phyloP scores from a whole-genome alignment of 2,113 vertebrate genomes.

The Penelope pileata region DNA sequence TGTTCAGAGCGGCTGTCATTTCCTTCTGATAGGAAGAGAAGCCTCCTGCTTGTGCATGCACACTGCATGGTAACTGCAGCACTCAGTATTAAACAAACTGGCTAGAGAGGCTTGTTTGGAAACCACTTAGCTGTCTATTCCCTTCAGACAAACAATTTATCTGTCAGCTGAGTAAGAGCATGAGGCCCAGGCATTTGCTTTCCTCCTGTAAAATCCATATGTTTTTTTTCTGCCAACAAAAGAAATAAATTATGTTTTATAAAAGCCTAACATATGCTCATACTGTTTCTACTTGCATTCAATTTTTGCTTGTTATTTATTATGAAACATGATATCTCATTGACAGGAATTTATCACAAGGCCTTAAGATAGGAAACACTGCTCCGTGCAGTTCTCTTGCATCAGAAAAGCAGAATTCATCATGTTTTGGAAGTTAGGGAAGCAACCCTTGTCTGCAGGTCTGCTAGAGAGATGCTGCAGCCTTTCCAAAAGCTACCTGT shows the following conservation, averaged over 20 bases:
- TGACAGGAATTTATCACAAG: background rate
- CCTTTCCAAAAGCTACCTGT: background rate
- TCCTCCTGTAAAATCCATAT: background rate
- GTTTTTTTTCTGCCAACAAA: background rate
- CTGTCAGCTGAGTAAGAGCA: background rate
- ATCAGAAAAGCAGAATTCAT: background rate
- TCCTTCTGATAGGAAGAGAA: background rate
- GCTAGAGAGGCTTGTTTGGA: background rate
- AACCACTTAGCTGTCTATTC: background rate
- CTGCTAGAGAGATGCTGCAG: background rate
- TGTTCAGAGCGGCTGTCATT: background rate
- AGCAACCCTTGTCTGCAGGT: background rate
- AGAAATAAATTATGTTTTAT: background rate
- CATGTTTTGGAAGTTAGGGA: background rate
- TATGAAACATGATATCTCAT: background rate
- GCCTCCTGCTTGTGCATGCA: background rate
- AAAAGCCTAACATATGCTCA: background rate
- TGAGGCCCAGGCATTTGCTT: background rate
- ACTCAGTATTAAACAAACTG: background rate
- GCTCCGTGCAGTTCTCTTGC: no score
- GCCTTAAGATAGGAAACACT: background rate
- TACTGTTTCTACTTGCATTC: background rate
- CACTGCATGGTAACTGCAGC: background rate
- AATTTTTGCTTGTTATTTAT: background rate
- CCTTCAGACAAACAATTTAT: background rate